These are phyloP conservation scores for Pocota personata DNA, from an alignment of 2,888 invertebrate species.

Conservation along the genomic window DNA sequence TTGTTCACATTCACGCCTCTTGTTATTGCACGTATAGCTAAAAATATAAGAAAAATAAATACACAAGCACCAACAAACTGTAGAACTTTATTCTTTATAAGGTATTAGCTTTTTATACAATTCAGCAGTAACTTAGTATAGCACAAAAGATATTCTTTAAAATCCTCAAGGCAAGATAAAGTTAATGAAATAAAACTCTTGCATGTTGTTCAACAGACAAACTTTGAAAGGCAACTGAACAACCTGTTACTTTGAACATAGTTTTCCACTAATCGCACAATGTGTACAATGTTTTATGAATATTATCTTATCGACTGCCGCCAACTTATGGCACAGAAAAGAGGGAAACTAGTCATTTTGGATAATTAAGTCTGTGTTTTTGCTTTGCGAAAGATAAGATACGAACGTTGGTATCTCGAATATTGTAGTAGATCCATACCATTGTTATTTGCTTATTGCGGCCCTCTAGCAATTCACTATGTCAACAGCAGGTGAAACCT, in stretches of 20 bases:
- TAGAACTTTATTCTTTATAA: conserved; percentile 2
- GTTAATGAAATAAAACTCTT: background rate
- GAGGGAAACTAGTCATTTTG: background rate
- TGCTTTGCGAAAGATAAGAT: conserved; percentile 58
- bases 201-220: background rate
- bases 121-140: background rate
- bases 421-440: conserved; percentile 17
- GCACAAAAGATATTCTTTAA: background rate
- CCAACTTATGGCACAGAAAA: conserved; percentile 36
- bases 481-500: conserved; percentile 29
- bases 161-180: background rate
- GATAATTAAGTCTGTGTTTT: conserved; percentile 20
- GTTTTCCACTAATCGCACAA: conserved; percentile 22
- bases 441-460: conserved; percentile 33
- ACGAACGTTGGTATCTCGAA: conserved; percentile 11
- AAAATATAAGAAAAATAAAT: background rate
- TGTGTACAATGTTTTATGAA: conserved; percentile 30
- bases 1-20: no score
- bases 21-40: no score
- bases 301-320: conserved; percentile 57
- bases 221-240: conserved; percentile 19
- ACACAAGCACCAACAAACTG: background rate
- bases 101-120: background rate
- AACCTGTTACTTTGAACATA: conserved; percentile 12
- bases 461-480: conserved; percentile 50